These are phyloP conservation scores for Aphelinus atriplicis DNA, from an alignment of 1,140 invertebrate species.

Conservation along the genomic window DNA sequence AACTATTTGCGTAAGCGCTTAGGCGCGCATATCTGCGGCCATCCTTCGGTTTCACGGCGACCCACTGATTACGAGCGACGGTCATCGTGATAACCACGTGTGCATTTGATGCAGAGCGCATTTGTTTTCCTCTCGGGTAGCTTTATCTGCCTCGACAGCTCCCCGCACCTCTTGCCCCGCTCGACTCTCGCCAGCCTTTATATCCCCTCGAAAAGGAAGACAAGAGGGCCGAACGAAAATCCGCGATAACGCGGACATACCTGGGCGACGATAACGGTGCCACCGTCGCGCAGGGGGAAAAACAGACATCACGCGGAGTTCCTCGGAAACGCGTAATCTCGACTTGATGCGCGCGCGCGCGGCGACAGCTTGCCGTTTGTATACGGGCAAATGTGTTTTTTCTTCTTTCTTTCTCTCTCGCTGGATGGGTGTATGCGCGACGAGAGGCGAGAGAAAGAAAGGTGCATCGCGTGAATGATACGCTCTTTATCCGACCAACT, in stretches of 20 bases:
- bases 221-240: slow-evolving; percentile 23
- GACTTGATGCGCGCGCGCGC: neutral
- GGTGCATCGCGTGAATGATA: slow-evolving; percentile 18
- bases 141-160: neutral
- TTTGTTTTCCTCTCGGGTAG: slow-evolving; percentile 3
- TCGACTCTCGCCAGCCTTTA: neutral
- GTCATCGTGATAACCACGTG: neutral
- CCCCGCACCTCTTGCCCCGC: too few species aligned
- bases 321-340: slow-evolving; percentile 30
- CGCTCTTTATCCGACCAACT: slow-evolving; percentile 12
- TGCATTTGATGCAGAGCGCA: neutral
- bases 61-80: neutral
- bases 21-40: neutral
- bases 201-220: neutral
- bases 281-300: neutral
- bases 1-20: slow-evolving; percentile 22
- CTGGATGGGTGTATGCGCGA: neutral
- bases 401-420: too few species aligned
- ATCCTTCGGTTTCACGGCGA: neutral
- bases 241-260: slow-evolving; percentile 20
- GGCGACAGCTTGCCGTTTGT: neutral
- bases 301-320: slow-evolving; percentile 8
- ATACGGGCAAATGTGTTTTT: too few species aligned
- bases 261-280: slow-evolving; percentile 10
- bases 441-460: neutral